Evolutionary conservation across 92 coral and sea anemone genomes (phyloP).

Genomic region (Zoanthus gigantus): DNA sequence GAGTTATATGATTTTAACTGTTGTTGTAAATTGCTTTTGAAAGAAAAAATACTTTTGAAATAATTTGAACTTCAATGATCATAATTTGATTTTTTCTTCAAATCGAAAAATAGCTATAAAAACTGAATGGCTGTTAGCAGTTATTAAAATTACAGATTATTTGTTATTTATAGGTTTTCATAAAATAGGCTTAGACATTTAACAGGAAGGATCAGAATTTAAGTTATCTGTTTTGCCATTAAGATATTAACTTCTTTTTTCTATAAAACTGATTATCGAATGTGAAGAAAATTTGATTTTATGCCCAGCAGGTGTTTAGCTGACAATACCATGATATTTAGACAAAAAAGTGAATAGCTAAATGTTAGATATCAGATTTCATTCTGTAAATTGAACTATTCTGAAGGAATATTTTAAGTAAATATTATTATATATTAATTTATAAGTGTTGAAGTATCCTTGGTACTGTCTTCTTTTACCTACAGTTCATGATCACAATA

Average conservation of each 20-base stretch:
- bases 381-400: too few relatives aligned
- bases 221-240: neutral
- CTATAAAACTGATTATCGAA: neutral
- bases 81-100: neutral
- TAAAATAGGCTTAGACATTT: neutral
- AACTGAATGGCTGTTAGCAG: neutral
- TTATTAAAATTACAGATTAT: neutral
- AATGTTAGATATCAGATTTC: too few relatives aligned
- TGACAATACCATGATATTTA: neutral
- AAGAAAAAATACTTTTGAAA: too few relatives aligned
- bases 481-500: too few relatives aligned
- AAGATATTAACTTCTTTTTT: neutral
- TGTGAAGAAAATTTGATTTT: neutral
- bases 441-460: too few relatives aligned
- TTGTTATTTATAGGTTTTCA: neutral
- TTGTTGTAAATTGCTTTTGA: too few relatives aligned
- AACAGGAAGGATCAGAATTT: neutral
- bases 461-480: too few relatives aligned
- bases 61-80: too few relatives aligned
- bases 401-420: too few relatives aligned
- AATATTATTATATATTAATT: too few relatives aligned
- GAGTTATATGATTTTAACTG: too few relatives aligned
- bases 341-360: neutral
- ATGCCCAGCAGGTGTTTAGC: slow-evolving; percentile 1
- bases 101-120: neutral